Evolutionary conservation across 2,888 invertebrate species (phyloP), one percentile per base, ranked within the genome.

Genomic region (Balanococcus diminutus): DNA sequence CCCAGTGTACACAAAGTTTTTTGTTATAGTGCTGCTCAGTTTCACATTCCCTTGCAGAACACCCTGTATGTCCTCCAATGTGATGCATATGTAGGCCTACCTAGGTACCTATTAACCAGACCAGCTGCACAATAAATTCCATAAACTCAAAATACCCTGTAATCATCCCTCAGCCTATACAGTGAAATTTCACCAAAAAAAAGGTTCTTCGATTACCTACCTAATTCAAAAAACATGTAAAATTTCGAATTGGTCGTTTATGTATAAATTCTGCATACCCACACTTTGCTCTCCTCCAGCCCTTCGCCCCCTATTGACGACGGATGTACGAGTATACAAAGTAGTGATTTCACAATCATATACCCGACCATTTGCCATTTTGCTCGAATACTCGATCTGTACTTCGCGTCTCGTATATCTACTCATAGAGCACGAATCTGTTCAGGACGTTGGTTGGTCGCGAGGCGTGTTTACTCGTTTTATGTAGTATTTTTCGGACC

Each of bases 381-480:
- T 72, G 14, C 72, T 72, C 22, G n/a, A n/a, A n/a, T n/a, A n/a
- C n/a, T n/a, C n/a, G n/a, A n/a, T n/a, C n/a, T n/a, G n/a, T n/a
- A n/a, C n/a, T n/a, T n/a, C n/a, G n/a, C n/a, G n/a, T n/a, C n/a
- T n/a, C n/a, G n/a, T n/a, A n/a, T n/a, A n/a, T n/a, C n/a, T n/a
- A n/a, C 72, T 11, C 31, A n/a, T 28, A 5, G 2, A 61, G 9
- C 61, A 72, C 72, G 67, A 67, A 67, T 67, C 46, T 46, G 46
- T 46, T 46, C 46, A 46, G 11, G 3, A n/a, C n/a, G 46, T 67
- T 19, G 67, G 28, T 67, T 72, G 16, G 72, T 28, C 32, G n/a
- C n/a, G 31, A 72, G 31, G 72, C 72, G 72, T 72, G 32, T 32
- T 28, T 32, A 72, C 72, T 72, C 72, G 72, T 28, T 72, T 61